Percentiles rank a stretch among this genome's conserved stretches.
These are phyloP conservation scores for Macrotus californicus DNA, from an alignment of 2,113 vertebrate genomes.

Conservation along the genomic window DNA sequence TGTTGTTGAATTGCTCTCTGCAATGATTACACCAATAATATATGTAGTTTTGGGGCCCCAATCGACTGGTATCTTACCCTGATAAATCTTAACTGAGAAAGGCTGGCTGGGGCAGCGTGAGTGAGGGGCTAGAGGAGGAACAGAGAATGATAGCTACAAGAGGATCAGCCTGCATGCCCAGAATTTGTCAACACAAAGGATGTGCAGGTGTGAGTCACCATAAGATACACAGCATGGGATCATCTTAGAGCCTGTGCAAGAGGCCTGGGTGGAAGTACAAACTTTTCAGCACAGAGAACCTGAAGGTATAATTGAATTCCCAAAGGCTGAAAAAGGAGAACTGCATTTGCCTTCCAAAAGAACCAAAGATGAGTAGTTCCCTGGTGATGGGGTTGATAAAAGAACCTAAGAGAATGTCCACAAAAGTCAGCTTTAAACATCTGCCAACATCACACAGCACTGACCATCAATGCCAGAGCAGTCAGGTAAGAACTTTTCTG, in stretches of 20 bases:
- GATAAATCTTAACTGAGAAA: constrained; percentile 13
- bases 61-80: background rate
- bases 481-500: background rate
- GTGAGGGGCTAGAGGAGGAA: background rate
- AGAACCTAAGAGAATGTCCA: background rate
- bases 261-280: background rate
- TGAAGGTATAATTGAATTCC: background rate
- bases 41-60: background rate
- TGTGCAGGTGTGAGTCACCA: background rate
- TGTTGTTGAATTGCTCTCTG: background rate
- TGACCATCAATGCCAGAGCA: background rate
- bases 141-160: background rate
- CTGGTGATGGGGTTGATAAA: background rate
- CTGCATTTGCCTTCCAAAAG: background rate
- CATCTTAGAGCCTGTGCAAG: background rate
- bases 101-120: background rate
- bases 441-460: background rate
- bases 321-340: background rate
- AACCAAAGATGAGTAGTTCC: background rate
- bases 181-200: background rate
- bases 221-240: background rate
- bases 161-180: background rate
- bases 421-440: background rate
- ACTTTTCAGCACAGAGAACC: background rate
- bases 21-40: background rate